phyloP scores from a whole-genome alignment of 2,797 vertebrate genomes.

The Eurystomus glaucurus region DNA sequence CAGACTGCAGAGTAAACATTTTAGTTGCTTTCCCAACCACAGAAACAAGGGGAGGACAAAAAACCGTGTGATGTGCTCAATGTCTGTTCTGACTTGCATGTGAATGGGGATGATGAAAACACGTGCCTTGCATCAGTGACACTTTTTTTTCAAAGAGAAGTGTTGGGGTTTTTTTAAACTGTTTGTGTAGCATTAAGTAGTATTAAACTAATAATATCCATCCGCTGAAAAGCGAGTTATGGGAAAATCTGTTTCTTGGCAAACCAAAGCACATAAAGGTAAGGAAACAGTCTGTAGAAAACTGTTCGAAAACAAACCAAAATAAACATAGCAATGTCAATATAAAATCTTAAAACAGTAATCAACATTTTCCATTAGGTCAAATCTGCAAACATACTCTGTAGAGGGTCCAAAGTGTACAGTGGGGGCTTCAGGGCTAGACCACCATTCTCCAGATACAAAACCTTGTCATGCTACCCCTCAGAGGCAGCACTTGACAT shows the following conservation, averaged over 20 bases:
- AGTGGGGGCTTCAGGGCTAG: neutral
- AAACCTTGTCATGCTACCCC: neutral
- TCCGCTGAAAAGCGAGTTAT: conserved; percentile 8
- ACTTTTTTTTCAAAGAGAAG: neutral
- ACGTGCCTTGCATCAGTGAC: neutral
- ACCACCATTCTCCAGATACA: neutral
- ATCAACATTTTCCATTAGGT: neutral
- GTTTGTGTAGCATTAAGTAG: neutral
- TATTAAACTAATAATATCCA: neutral
- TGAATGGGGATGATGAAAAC: neutral
- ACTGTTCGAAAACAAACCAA: neutral
- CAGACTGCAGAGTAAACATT: neutral
- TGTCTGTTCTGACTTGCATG: neutral
- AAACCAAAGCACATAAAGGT: conserved; percentile 32
- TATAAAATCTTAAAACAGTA: conserved; percentile 6
- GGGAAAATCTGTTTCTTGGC: neutral
- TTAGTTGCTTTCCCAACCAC: conserved; percentile 28
- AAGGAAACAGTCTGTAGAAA: neutral
- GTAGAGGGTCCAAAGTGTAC: neutral
- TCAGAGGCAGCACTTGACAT: neutral
- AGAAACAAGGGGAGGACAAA: conserved; percentile 27
- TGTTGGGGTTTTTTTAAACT: accelerated
- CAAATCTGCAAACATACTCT: neutral
- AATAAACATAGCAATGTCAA: neutral
- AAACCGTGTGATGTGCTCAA: neutral